phyloP scores from a whole-genome alignment of 92 coral and sea anemone species.

The Epizoanthus illoricatus region DNA sequence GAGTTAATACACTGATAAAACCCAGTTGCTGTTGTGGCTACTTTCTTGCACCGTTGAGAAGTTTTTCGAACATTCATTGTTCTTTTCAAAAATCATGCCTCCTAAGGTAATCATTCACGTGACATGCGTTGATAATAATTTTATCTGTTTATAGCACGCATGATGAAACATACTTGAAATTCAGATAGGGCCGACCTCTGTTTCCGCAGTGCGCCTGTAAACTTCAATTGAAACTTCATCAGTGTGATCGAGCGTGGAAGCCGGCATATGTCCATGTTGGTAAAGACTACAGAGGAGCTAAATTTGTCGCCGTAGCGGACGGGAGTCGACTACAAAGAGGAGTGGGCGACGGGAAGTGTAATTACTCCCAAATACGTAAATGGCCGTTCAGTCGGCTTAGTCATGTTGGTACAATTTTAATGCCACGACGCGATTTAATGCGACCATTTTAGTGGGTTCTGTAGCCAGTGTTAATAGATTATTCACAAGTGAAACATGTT shows the following conservation, averaged over 20 bases:
- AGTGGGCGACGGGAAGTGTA: slow-evolving; percentile 34
- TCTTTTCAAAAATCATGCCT: too few relatives aligned
- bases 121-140: slow-evolving; percentile 21
- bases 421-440: slow-evolving; percentile 11
- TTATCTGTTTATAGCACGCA: slow-evolving; percentile 35
- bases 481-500: background rate
- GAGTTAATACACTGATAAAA: too few relatives aligned
- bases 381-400: slow-evolving; percentile 20
- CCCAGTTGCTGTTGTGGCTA: too few relatives aligned
- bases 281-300: background rate
- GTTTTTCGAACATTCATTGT: too few relatives aligned
- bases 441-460: background rate
- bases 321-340: slow-evolving; percentile 24
- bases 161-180: slow-evolving; percentile 24
- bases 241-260: slow-evolving; percentile 24
- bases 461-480: background rate
- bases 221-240: slow-evolving; percentile 3
- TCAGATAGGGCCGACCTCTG: slow-evolving; percentile 34
- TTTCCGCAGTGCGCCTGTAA: slow-evolving; percentile 27
- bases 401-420: background rate
- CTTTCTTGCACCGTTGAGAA: too few relatives aligned
- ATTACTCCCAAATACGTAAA: slow-evolving; percentile 29
- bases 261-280: background rate
- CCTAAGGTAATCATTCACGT: slow-evolving; percentile 6
- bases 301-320: slow-evolving; percentile 18